Evolutionary conservation across 2,113 vertebrate species (phyloP), one percentile per base, ranked within the genome.

Genomic region (Microcebus murinus): DNA sequence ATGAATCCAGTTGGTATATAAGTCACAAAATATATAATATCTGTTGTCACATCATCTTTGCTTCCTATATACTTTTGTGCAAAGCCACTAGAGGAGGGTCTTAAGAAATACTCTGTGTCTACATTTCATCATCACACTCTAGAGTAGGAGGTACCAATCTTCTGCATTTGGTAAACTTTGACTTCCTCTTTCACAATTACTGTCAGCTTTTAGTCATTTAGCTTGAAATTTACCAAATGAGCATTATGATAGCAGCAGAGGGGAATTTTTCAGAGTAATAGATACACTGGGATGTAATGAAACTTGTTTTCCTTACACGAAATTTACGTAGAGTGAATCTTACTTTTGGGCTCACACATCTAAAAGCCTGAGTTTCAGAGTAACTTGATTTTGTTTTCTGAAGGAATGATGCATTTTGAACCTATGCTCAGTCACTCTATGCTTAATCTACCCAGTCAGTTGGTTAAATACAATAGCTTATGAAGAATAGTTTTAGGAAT

Each of bases 131-230:
- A 92, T 91, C 21, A 4, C 74, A 52, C 90, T 82, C 83, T 55
- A 86, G 71, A 96, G 89, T 93, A 98, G 91, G 95, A 95, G 93
- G 96, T 89, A 77, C 39, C 84, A 45, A 45, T 52, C 88, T 95
- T 97, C 94, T 96, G 61, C 90, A 80, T 95, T 70, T 94, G 77
- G 65, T 73, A 91, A 71, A 63, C 73, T 91, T 90, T 98, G 23
- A 90, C 96, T 97, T 94, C 93, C 59, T 96, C 87, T 96, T 96
- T 96, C 48, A 94, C 63, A 87, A 3, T 91, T 92, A 77, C 50
- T 70, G 25, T 95, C 97, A 97, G 42, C 50, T 98, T 98, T 96
- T 48, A 74, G 42, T 95, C 92, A 93, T 94, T 96, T 98, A 90
- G 39, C 74, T 95, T 97, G 73, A 70, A 96, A 96, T 65, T 61